Evolutionary conservation across 2,797 vertebrate species (phyloP).

Genomic region (Micromesistius poutassou): DNA sequence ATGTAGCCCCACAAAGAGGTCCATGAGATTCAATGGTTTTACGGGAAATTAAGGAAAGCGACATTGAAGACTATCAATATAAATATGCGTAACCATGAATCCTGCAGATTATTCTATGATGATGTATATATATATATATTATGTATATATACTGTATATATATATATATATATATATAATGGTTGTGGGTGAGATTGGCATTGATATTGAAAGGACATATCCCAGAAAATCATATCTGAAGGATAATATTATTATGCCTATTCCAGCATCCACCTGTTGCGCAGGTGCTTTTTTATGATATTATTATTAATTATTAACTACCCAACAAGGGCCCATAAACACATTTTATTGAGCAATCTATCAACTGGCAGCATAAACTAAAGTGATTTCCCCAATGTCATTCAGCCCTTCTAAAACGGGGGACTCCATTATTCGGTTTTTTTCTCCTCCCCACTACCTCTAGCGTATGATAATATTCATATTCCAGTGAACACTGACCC

Average conservation of each 20-base stretch:
- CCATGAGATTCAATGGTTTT: conserved; percentile 59
- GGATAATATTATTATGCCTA: too few relatives aligned
- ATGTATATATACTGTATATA: too few relatives aligned
- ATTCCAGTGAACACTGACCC: conserved; percentile 74
- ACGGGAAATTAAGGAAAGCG: conserved; percentile 59
- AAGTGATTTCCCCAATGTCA: conserved; percentile 67
- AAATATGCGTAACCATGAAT: conserved; percentile 34
- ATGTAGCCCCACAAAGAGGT: conserved; percentile 69
- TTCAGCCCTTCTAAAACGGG: conserved; percentile 71
- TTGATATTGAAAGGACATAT: too few relatives aligned
- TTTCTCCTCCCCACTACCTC: conserved; percentile 17
- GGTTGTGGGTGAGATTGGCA: too few relatives aligned
- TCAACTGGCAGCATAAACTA: conserved; percentile 57
- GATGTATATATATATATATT: too few relatives aligned
- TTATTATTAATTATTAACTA: too few relatives aligned
- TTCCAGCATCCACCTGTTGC: too few relatives aligned
- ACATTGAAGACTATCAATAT: conserved; percentile 53
- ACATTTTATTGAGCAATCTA: conserved; percentile 23
- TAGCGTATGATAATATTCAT: conserved; percentile 77
- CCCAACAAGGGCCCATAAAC: too few relatives aligned
- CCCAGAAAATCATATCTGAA: too few relatives aligned
- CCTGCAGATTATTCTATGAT: conserved; percentile 14
- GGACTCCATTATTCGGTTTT: conserved; percentile 75
- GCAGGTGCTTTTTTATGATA: too few relatives aligned
- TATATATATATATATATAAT: too few relatives aligned